Evolutionary conservation across 2,797 vertebrate species (phyloP).

Genomic region (Numenius phaeopus): DNA sequence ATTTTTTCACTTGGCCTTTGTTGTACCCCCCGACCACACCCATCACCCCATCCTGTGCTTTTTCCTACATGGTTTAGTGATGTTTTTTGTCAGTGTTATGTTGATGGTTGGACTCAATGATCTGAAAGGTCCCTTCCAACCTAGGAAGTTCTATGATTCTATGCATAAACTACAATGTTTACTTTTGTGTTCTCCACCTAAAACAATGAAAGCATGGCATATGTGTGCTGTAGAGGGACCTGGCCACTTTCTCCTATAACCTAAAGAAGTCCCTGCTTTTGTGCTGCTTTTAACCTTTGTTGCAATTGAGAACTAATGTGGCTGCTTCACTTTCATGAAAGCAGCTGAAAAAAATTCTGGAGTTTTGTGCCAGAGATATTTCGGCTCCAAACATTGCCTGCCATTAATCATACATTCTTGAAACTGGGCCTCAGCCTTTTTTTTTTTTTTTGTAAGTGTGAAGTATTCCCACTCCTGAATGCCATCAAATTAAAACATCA

Average conservation of each 20-base stretch:
- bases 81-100: no score
- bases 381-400: background rate
- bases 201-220: background rate
- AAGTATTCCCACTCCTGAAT: background rate
- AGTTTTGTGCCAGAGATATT: background rate
- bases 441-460: background rate
- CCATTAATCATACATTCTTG: background rate
- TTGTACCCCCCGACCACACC: background rate
- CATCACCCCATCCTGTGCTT: background rate
- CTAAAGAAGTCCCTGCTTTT: background rate
- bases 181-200: background rate
- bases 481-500: background rate
- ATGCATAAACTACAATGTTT: background rate
- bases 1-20: background rate
- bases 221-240: background rate
- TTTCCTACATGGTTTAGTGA: background rate
- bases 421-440: background rate
- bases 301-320: background rate
- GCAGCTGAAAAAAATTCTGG: fast-evolving
- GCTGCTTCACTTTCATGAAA: background rate
- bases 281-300: background rate
- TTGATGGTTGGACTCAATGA: background rate
- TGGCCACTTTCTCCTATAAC: background rate
- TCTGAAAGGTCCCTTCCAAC: no score
- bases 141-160: no score